These are phyloP conservation scores for Masticophis lateralis DNA, from an alignment of 2,797 vertebrate species.

Conservation along the genomic window DNA sequence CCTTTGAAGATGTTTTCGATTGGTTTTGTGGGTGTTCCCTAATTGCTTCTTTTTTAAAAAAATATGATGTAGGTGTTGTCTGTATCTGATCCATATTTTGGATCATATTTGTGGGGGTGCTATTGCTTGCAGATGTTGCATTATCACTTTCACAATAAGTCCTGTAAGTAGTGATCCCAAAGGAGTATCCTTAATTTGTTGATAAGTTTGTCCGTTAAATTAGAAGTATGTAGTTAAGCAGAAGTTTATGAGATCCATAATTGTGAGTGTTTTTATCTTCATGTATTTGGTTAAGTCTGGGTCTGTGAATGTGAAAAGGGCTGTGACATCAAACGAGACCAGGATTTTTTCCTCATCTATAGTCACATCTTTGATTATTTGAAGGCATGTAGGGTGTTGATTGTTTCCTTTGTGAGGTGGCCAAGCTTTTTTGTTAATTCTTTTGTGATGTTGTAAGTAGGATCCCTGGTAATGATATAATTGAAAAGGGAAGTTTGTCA, in stretches of 20 bases:
- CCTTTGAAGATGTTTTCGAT: neutral
- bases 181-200: neutral
- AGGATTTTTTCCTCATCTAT: neutral
- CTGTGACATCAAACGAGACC: neutral
- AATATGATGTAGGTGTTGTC: neutral
- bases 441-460: neutral
- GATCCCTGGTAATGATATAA: neutral
- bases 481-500: neutral
- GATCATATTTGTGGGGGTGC: neutral
- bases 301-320: neutral
- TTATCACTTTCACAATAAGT: neutral
- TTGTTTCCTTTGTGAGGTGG: neutral
- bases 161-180: neutral
- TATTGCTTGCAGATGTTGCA: neutral
- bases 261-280: neutral
- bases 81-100: neutral
- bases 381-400: neutral
- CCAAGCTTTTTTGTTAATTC: neutral
- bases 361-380: neutral
- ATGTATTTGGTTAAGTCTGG: neutral
- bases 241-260: neutral
- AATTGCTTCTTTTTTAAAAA: neutral
- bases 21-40: neutral
- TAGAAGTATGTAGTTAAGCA: neutral
- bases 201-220: neutral